These are phyloP conservation scores for Aulostomus chinensis DNA, from an alignment of 2,797 vertebrate species.

Conservation along the genomic window DNA sequence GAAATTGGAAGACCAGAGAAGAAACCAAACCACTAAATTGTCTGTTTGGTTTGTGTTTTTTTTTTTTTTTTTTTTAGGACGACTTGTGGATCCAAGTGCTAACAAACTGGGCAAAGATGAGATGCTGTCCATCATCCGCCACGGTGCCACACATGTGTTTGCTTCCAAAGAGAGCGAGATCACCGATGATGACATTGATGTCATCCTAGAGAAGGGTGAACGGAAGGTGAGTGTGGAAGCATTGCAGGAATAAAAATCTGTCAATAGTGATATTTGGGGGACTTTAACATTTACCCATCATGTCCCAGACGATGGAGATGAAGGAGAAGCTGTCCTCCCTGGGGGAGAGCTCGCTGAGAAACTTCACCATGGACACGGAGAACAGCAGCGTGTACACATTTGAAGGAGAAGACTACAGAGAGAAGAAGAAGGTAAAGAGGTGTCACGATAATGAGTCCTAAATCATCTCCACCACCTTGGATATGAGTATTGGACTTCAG, in stretches of 20 bases:
- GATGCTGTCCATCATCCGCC: constrained; percentile 98
- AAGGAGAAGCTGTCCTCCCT: constrained; percentile 93
- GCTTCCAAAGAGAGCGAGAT: constrained; percentile 99
- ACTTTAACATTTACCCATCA: background rate
- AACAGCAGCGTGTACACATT: constrained; percentile 97
- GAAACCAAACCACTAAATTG: background rate
- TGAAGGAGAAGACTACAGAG: constrained; percentile 98
- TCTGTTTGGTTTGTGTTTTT: no score
- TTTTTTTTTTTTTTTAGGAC: constrained; percentile 76
- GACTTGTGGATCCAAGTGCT: constrained; percentile 94
- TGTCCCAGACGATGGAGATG: constrained; percentile 98
- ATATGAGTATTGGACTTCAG: background rate
- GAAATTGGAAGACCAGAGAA: background rate
- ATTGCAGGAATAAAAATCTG: background rate
- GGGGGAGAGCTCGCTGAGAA: constrained; percentile 94
- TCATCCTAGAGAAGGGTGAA: constrained; percentile 94
- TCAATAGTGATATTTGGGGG: background rate
- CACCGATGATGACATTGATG: constrained; percentile 96
- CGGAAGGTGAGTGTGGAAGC: constrained; percentile 84
- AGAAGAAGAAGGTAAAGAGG: constrained; percentile 94
- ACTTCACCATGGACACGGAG: constrained; percentile 98
- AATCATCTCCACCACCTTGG: no score
- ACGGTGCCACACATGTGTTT: constrained; percentile 97
- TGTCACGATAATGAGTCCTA: background rate
- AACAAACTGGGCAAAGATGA: constrained; percentile 98